These are phyloP conservation scores for Diaperis boleti DNA, from an alignment of 2,888 invertebrate species.

Conservation along the genomic window DNA sequence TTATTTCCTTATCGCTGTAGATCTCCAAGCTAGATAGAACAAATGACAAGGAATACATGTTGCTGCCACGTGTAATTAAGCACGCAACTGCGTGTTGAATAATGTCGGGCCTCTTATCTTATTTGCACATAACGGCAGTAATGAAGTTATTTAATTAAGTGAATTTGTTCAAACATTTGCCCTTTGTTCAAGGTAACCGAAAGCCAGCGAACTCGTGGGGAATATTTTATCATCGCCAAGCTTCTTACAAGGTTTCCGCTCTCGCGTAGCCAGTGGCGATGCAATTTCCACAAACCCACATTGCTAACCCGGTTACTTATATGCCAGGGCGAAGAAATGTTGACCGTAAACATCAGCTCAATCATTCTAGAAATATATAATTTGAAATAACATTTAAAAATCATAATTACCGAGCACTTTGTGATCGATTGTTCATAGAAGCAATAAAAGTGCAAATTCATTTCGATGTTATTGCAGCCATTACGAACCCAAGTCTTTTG, in stretches of 20 bases:
- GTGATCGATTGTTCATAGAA: too few species aligned
- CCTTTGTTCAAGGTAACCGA: conserved; percentile 27
- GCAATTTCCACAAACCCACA: conserved; percentile 30
- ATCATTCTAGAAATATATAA: too few species aligned
- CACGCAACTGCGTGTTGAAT: conserved; percentile 19
- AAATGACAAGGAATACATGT: conserved; percentile 10
- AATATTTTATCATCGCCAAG: conserved; percentile 25
- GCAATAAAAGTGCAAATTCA: too few species aligned
- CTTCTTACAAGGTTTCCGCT: conserved; percentile 22
- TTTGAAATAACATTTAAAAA: too few species aligned
- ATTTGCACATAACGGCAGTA: conserved; percentile 11
- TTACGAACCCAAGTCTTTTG: not conserved
- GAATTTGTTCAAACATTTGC: conserved; percentile 36
- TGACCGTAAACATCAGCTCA: conserved; percentile 4
- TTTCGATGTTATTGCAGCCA: conserved; percentile 7
- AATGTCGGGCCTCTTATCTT: conserved; percentile 18
- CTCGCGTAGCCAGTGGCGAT: conserved; percentile 29
- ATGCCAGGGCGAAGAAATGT: conserved; percentile 4
- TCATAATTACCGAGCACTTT: too few species aligned
- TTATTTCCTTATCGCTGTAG: not conserved
- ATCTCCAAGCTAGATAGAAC: not conserved
- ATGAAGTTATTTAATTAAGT: conserved; percentile 37
- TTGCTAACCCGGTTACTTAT: conserved; percentile 19
- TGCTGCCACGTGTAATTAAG: conserved; percentile 5
- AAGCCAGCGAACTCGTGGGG: conserved; percentile 18